Base-by-base conservation (phyloP, 2,888 invertebrate genomes). In the Notodonta ziczac region DNA sequence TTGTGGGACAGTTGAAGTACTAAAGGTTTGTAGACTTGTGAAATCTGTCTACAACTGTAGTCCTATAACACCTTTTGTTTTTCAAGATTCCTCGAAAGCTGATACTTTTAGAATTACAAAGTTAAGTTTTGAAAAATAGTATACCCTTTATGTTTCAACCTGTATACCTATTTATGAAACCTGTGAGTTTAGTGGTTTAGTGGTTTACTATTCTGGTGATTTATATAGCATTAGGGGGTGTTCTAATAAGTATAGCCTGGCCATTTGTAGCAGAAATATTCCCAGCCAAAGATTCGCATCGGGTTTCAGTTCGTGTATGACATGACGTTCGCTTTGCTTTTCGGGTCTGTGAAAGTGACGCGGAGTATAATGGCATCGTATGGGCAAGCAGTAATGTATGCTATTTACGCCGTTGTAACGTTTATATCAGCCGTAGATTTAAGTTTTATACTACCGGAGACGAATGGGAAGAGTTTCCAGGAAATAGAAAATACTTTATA, bases 391-490 rank as follows among this genome's bases (percentile, higher is more conserved):
- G 72, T 69, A 2, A 73, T 87, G 77, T 88, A 82, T 62, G 69
- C 65, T 4, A 60, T 65, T 14, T 87, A 78, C 72, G 84, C 82
- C 5, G 54, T 66, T 9, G 57, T 80, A 0, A 82, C 83, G 0
- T 61, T 81, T 4, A 13, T 82, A 35, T 66, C 77, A 44, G 72
- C 77, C 16, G 24, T 81, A 13, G 53, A 74, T 5, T 64, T 88
- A 50, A 67, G 66, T 57, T 85, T 83, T 65, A 66, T 83, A 32
- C 65, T 88, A 57, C 87, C 87, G 8, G 87, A 88, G 56, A 88
- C 88, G 0, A 80, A 80, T 69, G 94, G 74, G 95, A 97, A 83
- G 96, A 97, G 90, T 95, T 97, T 81, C 88, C 95, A 82, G 95
- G 96, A 59, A 90, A 97, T 73, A 94, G 96, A 82, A 95, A 76